phyloP scores from a whole-genome alignment of 2,113 vertebrate genomes.

The Beaufortia kweichowensis region DNA sequence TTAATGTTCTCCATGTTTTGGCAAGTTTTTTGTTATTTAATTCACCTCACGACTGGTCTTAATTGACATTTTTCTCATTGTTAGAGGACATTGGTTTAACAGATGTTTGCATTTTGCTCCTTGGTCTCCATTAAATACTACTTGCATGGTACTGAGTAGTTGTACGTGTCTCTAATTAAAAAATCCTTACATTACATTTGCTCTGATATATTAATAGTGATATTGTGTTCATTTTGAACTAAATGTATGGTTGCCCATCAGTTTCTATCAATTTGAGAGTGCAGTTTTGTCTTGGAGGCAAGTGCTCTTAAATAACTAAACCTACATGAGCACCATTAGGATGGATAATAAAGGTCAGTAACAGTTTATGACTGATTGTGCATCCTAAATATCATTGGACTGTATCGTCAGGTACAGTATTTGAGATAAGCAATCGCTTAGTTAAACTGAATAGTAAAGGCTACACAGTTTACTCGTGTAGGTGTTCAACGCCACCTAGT shows the following conservation, averaged over 20 bases:
- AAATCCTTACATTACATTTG: background rate
- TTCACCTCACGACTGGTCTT: background rate
- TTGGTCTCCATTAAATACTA: constrained; percentile 20
- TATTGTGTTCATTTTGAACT: background rate
- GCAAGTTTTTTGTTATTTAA: constrained; percentile 11
- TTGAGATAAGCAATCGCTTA: background rate
- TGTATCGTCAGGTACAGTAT: background rate
- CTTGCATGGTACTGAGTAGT: background rate
- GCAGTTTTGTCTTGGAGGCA: background rate
- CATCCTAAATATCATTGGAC: background rate
- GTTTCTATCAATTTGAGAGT: background rate
- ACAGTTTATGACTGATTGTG: too few relatives aligned
- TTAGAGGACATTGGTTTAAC: constrained; percentile 7
- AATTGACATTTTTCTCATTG: background rate
- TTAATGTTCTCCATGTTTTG: background rate
- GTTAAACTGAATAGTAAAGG: too few relatives aligned
- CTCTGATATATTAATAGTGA: background rate
- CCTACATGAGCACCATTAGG: background rate
- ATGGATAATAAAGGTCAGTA: background rate
- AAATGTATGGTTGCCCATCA: background rate
- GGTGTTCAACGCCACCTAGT: constrained; percentile 48
- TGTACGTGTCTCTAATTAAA: background rate
- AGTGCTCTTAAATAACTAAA: background rate
- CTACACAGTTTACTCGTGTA: background rate
- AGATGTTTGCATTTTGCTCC: background rate